phyloP scores from a whole-genome alignment of 2,797 vertebrate species.

The Muscicapa comitata region DNA sequence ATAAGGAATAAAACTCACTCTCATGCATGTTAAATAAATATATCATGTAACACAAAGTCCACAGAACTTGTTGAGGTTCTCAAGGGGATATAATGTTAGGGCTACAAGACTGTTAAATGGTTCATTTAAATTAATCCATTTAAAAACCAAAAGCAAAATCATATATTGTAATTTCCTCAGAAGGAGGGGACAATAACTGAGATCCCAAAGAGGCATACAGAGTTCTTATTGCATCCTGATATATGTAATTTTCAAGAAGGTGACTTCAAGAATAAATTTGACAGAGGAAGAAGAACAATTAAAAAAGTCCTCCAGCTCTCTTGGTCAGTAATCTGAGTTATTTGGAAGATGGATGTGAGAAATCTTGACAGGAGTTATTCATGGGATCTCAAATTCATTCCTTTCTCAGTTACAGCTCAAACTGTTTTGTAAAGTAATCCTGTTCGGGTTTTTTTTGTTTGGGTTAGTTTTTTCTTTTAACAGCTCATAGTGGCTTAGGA shows the following conservation, averaged over 20 bases:
- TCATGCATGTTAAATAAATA: neutral
- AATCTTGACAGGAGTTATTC: slow-evolving; percentile 7
- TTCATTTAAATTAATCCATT: slow-evolving; percentile 19
- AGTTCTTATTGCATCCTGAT: slow-evolving; percentile 2
- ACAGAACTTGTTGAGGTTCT: neutral
- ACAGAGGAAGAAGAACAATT: neutral
- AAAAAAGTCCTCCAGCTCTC: neutral
- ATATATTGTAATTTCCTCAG: slow-evolving; percentile 33
- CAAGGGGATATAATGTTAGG: neutral
- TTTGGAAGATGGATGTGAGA: slow-evolving; percentile 3
- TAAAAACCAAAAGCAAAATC: neutral
- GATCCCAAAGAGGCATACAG: neutral
- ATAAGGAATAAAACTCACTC: neutral
- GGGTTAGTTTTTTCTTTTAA: neutral
- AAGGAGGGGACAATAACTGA: neutral
- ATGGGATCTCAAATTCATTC: neutral
- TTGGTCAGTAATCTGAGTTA: neutral
- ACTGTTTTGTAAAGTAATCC: neutral
- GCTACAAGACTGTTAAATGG: slow-evolving; percentile 22
- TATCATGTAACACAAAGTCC: neutral
- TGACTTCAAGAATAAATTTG: neutral
- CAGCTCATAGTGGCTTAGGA: neutral
- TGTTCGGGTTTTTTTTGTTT: neutral
- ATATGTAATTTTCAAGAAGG: neutral
- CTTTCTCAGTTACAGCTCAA: neutral